Evolutionary conservation across 2,113 vertebrate species (phyloP), one percentile per base, ranked within the genome.

Genomic region (Oryctolagus cuniculus): DNA sequence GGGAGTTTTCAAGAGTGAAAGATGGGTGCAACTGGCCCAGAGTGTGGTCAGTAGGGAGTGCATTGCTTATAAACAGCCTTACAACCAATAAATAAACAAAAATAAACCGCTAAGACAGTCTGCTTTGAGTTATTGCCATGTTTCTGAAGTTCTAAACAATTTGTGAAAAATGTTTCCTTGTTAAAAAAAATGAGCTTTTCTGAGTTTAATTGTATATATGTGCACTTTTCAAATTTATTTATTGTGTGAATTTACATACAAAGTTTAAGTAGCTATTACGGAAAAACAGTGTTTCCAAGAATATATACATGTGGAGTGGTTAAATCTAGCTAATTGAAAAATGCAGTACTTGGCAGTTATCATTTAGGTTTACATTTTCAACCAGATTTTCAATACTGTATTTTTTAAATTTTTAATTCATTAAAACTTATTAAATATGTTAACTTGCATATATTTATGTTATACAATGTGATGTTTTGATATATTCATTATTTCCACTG

Each of bases 131-230:
- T 61, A 16, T 77, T 55, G 27, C 29, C 36, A 44, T 31, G 34
- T 74, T 19, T 87, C 66, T 55, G n/a, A 4, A 79, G 67, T 55
- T 79, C 72, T 73, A 83, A n/a, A 66, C 34, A 63, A 31, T 8
- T 12, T 81, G 49, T 24, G 55, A 51, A 82, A 72, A 89, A 73
- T 15, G 15, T 13, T 61, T 25, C 51, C 73, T 83, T 49, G 49
- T 78, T 87, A 34, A 77, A 69, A 96, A 73, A 86, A 34, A 64
- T 69, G 86, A 6, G 31, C 77, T 10, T 70, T 78, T 81, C 19
- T 75, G 15, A 5, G 3, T 19, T 89, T 89, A 73, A 69, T 49
- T 75, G 29, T 7, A 34, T 27, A 9, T 34, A n/a, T 36, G n/a
- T 27, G 31, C 16, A 4, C 3, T 25, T 49, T 58, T 51, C 63